Conservation (phyloP, 2,113 vertebrate species). For the Urocolius indicus region DNA sequence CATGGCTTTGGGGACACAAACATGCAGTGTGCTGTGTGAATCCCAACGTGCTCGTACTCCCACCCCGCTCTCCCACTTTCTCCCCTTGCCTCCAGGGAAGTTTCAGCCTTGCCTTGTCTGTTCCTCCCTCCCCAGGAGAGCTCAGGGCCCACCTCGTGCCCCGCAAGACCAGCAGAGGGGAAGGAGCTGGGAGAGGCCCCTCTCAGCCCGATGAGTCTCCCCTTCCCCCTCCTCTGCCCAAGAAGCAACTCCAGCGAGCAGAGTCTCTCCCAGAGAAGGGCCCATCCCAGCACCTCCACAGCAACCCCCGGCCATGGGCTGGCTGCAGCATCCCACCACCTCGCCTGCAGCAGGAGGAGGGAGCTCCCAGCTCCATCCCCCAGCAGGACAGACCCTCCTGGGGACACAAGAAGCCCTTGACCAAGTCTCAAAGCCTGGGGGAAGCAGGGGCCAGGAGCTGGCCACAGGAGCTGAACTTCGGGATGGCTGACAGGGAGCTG, state of each 20-base stretch:
- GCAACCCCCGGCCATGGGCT: not conserved
- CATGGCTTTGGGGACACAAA: not conserved
- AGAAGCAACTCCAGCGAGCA: slow-evolving; percentile 76
- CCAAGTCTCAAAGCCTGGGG: slow-evolving; percentile 38
- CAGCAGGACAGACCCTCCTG: not conserved
- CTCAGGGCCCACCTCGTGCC: slow-evolving; percentile 53
- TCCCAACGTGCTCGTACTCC: fast-evolving
- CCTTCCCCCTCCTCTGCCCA: slow-evolving; percentile 81
- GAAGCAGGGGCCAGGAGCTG: not conserved
- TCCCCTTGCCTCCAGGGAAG: not conserved
- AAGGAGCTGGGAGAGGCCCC: not conserved
- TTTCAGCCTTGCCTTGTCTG: not conserved
- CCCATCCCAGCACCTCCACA: not conserved
- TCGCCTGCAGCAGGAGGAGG: fast-evolving
- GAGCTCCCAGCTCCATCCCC: not conserved
- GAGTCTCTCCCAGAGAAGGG: slow-evolving; percentile 71
- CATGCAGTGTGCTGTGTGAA: fast-evolving
- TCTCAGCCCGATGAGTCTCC: fast-evolving
- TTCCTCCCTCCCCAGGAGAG: slow-evolving; percentile 45
- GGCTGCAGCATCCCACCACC: not conserved
- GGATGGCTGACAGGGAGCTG: slow-evolving; percentile 59
- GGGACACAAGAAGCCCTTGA: not conserved
- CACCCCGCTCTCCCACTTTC: fast-evolving
- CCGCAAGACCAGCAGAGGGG: slow-evolving; percentile 39
- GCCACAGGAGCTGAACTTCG: slow-evolving; percentile 51